A percentile compares a stretch with the other conserved stretches of the same genome.
Conservation (phyloP, 1,140 invertebrate species). For the Archegozetes longisetosus region DNA sequence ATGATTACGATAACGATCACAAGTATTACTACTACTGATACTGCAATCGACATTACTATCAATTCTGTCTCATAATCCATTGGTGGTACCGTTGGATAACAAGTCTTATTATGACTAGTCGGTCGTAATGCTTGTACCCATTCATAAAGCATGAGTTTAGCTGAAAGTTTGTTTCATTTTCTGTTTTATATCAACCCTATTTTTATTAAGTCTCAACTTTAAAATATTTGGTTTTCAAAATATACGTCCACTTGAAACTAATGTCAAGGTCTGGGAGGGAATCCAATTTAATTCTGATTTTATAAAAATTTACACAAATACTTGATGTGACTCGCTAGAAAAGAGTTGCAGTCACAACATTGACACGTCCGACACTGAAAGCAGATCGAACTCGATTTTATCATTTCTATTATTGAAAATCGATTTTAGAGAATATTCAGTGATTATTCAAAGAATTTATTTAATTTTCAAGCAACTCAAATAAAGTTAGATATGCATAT, state of each 20-base stretch:
- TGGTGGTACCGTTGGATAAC: background rate
- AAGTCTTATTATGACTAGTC: background rate
- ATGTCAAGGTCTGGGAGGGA: background rate
- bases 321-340: background rate
- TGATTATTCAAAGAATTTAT: too few species aligned
- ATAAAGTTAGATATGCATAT: too few species aligned
- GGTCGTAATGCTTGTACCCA: background rate
- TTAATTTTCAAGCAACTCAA: too few species aligned
- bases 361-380: too few species aligned
- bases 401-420: too few species aligned
- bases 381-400: too few species aligned
- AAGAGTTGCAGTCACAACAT: too few species aligned
- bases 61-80: background rate
- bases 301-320: background rate
- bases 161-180: background rate
- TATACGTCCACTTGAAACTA: background rate
- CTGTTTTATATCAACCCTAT: background rate
- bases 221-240: background rate
- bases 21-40: background rate
- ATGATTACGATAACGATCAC: background rate
- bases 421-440: too few species aligned
- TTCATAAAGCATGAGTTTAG: background rate
- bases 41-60: background rate
- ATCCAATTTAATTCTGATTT: background rate
- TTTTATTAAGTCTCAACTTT: background rate